Percentiles rank a stretch among this genome's conserved stretches.
phyloP scores from a whole-genome alignment of 2,113 vertebrate species.

The Notothenia rossii region DNA sequence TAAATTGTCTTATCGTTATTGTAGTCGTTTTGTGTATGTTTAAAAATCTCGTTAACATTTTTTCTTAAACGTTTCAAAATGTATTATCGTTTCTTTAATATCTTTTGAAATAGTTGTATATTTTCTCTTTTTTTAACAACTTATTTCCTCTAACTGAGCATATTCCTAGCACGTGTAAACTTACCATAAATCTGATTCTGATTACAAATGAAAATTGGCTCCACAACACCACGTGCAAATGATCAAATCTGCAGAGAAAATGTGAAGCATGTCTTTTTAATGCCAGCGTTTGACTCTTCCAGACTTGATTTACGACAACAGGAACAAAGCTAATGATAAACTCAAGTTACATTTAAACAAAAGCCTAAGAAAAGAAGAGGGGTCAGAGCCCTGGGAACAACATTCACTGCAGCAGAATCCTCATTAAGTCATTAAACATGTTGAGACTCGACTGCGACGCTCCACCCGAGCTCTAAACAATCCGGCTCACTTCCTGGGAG shows the following conservation, averaged over 20 bases:
- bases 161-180: too few relatives aligned
- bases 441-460: slow-evolving; percentile 51
- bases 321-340: slow-evolving; percentile 4
- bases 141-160: too few relatives aligned
- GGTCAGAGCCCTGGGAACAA: slow-evolving; percentile 58
- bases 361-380: slow-evolving; percentile 42
- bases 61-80: too few relatives aligned
- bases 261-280: not conserved
- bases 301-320: slow-evolving; percentile 20
- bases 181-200: too few relatives aligned
- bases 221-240: slow-evolving; percentile 3
- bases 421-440: slow-evolving; percentile 75
- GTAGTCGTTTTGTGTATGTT: too few relatives aligned
- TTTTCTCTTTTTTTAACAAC: too few relatives aligned
- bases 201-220: slow-evolving; percentile 5
- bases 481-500: slow-evolving; percentile 63
- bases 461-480: slow-evolving; percentile 67
- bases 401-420: slow-evolving; percentile 42
- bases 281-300: not conserved
- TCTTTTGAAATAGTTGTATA: slow-evolving; percentile 7
- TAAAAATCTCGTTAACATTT: too few relatives aligned
- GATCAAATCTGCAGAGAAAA: slow-evolving; percentile 1
- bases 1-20: too few relatives aligned
- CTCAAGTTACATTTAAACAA: slow-evolving; percentile 24
- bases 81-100: not conserved